phyloP scores from a whole-genome alignment of 2,797 vertebrate genomes.

The Pseudomugil tenellus region DNA sequence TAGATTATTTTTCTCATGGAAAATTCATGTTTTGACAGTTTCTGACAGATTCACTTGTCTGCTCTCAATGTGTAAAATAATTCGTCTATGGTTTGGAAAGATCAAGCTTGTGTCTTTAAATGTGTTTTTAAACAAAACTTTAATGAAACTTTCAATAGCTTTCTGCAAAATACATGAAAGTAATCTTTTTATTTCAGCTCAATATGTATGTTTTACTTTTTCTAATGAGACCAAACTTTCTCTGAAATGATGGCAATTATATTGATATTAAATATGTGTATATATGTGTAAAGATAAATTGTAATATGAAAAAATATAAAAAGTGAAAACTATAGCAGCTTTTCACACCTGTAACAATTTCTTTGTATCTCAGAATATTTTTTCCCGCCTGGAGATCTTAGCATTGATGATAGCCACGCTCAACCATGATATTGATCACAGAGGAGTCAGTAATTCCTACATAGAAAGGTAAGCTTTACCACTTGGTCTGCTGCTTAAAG shows the following conservation, averaged over 20 bases:
- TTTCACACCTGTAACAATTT: background rate
- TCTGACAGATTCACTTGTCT: background rate
- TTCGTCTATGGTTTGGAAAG: background rate
- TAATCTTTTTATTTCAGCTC: background rate
- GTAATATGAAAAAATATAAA: background rate
- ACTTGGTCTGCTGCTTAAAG: background rate
- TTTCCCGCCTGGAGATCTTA: conserved; percentile 86
- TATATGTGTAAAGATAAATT: background rate
- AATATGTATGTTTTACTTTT: background rate
- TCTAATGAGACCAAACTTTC: background rate
- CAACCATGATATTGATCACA: conserved; percentile 90
- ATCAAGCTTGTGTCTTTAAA: background rate
- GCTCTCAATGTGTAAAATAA: background rate
- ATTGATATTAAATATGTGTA: background rate
- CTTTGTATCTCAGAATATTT: conserved; percentile 75
- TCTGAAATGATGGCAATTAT: background rate
- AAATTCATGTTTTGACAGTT: background rate
- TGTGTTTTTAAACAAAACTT: too few relatives aligned
- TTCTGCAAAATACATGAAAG: background rate
- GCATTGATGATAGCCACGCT: conserved; percentile 90
- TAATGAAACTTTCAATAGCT: too few relatives aligned
- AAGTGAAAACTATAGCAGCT: background rate
- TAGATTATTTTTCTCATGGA: background rate
- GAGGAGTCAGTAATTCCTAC: conserved; percentile 91
- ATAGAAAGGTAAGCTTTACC: conserved; percentile 82